These are phyloP conservation scores for Australoheros scitulus DNA, from an alignment of 2,113 vertebrate genomes.

Conservation along the genomic window DNA sequence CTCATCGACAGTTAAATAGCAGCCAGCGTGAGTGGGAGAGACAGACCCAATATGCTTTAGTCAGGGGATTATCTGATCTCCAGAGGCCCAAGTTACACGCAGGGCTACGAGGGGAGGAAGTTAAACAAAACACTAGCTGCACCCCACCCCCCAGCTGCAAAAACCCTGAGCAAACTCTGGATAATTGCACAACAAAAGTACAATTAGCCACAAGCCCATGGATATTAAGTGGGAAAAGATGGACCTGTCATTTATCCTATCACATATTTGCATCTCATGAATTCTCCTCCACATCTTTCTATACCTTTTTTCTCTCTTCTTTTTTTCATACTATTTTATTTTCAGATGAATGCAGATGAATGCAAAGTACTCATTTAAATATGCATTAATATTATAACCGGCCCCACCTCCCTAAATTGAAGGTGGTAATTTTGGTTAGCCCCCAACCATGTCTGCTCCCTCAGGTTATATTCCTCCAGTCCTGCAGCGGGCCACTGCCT, in stretches of 20 bases:
- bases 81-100: constrained; percentile 64
- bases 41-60: constrained; percentile 74
- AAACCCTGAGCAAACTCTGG: constrained; percentile 78
- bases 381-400: constrained; percentile 71
- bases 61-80: constrained; percentile 74
- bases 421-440: constrained; percentile 62
- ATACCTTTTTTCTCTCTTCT: constrained; percentile 56
- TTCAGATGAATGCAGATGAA: constrained; percentile 79
- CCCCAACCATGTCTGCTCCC: constrained; percentile 51
- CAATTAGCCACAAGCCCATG: constrained; percentile 78
- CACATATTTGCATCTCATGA: constrained; percentile 83
- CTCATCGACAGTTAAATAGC: constrained; percentile 31
- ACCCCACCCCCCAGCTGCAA: constrained; percentile 48
- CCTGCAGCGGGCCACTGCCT: neutral
- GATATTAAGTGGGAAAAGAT: constrained; percentile 76
- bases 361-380: constrained; percentile 82
- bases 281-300: constrained; percentile 61
- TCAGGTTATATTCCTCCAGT: constrained; percentile 26
- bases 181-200: constrained; percentile 83
- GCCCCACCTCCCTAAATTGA: constrained; percentile 26
- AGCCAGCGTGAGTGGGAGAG: constrained; percentile 53
- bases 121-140: constrained; percentile 74
- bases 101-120: constrained; percentile 64
- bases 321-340: constrained; percentile 64
- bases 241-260: constrained; percentile 69